phyloP scores from a whole-genome alignment of 2,113 vertebrate genomes.

The Pampusana beccarii region DNA sequence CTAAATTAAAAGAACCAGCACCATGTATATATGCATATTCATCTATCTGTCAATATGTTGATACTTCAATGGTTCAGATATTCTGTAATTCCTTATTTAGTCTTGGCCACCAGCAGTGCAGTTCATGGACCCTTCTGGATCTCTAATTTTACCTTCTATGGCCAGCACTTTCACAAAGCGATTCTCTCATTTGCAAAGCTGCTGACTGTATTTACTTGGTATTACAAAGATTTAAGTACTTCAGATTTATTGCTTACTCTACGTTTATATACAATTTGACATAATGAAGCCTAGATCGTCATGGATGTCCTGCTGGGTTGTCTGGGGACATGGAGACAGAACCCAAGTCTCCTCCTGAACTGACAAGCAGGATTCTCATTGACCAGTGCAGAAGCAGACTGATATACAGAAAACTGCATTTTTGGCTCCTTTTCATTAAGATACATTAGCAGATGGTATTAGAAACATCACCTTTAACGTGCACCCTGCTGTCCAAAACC shows the following conservation, averaged over 20 bases:
- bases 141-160: background rate
- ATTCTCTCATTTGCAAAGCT: background rate
- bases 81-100: background rate
- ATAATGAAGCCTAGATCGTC: background rate
- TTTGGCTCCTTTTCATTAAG: background rate
- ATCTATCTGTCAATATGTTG: background rate
- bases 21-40: background rate
- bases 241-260: background rate
- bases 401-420: background rate
- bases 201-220: background rate
- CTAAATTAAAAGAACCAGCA: background rate
- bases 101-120: background rate
- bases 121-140: background rate
- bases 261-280: background rate
- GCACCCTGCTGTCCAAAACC: background rate
- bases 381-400: background rate
- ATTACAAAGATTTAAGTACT: background rate
- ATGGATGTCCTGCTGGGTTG: background rate
- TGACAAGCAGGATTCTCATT: background rate
- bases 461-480: background rate
- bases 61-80: background rate
- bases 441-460: background rate
- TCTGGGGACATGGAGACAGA: background rate
- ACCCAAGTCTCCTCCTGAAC: background rate
- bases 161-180: background rate